These are phyloP conservation scores for Esperia sulphurella DNA, from an alignment of 2,888 invertebrate species.

Conservation along the genomic window DNA sequence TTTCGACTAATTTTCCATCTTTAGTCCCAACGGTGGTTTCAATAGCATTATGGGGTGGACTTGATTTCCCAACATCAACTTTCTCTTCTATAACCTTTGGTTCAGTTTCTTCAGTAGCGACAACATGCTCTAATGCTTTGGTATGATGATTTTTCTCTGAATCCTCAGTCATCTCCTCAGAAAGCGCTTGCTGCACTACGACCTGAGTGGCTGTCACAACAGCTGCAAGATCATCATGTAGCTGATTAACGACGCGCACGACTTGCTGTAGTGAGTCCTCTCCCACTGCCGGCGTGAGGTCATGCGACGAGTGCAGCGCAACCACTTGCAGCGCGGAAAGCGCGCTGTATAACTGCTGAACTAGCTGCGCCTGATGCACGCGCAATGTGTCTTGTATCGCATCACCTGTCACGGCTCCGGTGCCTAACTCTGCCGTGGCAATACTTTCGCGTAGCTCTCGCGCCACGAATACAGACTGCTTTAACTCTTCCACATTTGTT, in stretches of 20 bases:
- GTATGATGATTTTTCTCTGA: not conserved
- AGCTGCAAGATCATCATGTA: constrained; percentile 5
- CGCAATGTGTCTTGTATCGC: not conserved
- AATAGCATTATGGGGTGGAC: not conserved
- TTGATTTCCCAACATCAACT: not conserved
- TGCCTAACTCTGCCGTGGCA: constrained; percentile 1
- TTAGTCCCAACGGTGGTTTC: not conserved
- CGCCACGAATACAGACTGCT: constrained; percentile 27
- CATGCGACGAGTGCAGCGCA: not conserved
- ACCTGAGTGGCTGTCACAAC: not conserved
- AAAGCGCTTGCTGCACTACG: not conserved
- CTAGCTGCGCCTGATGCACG: not conserved
- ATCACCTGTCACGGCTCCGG: not conserved
- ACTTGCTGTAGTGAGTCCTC: not conserved
- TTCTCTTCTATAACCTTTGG: not conserved
- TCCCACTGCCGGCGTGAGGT: not conserved
- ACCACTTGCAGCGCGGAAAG: constrained; percentile 1
- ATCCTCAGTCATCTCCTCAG: not conserved
- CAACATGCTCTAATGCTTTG: too few species aligned
- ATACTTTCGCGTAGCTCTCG: constrained; percentile 26
- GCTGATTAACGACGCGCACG: not conserved
- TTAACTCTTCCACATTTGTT: constrained; percentile 20
- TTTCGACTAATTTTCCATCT: too few species aligned
- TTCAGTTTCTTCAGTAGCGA: not conserved
- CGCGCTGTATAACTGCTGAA: constrained; percentile 6